A percentile compares a stretch with the other conserved stretches of the same genome.
Evolutionary conservation across 1,140 invertebrate species (phyloP).

Genomic region (Cyphomyrmex costatus): DNA sequence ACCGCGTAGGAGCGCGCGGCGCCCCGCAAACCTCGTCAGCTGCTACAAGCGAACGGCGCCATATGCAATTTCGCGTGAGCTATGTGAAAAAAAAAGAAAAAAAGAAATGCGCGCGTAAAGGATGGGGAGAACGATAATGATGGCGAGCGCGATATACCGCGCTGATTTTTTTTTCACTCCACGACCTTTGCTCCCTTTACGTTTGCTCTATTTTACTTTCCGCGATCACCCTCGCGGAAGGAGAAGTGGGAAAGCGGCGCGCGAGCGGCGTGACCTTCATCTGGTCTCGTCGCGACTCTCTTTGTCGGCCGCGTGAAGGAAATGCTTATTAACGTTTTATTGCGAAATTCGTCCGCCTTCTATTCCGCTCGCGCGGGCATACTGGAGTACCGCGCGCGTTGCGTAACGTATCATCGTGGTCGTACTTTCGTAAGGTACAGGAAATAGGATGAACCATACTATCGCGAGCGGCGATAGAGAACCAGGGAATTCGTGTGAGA

Average conservation of each 20-base stretch:
- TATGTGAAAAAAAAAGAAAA: constrained; percentile 70
- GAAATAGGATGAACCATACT: constrained; percentile 37
- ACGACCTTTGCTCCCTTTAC: constrained; percentile 35
- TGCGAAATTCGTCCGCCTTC: constrained; percentile 19
- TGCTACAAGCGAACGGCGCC: constrained; percentile 80
- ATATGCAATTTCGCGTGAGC: constrained; percentile 83
- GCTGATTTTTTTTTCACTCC: constrained; percentile 25
- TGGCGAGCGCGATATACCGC: background rate
- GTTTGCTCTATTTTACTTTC: constrained; percentile 47
- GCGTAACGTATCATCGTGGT: constrained; percentile 55
- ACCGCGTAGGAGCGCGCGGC: constrained; percentile 53
- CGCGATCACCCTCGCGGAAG: background rate
- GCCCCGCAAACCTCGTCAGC: constrained; percentile 78
- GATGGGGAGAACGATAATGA: constrained; percentile 54
- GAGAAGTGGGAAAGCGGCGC: background rate
- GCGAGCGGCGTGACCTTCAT: constrained; percentile 47
- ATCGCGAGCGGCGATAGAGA: constrained; percentile 13
- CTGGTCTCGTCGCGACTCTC: constrained; percentile 9
- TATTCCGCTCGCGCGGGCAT: background rate
- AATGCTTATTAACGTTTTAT: constrained; percentile 32
- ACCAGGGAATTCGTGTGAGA: background rate
- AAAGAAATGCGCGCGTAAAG: constrained; percentile 67
- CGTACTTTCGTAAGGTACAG: constrained; percentile 46
- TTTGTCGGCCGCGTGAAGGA: constrained; percentile 13
- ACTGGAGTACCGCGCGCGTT: constrained; percentile 20